A percentile compares a stretch with the other conserved stretches of the same genome.
Evolutionary conservation across 1,140 invertebrate genomes (phyloP).

Genomic region (Eriocheir sinensis): DNA sequence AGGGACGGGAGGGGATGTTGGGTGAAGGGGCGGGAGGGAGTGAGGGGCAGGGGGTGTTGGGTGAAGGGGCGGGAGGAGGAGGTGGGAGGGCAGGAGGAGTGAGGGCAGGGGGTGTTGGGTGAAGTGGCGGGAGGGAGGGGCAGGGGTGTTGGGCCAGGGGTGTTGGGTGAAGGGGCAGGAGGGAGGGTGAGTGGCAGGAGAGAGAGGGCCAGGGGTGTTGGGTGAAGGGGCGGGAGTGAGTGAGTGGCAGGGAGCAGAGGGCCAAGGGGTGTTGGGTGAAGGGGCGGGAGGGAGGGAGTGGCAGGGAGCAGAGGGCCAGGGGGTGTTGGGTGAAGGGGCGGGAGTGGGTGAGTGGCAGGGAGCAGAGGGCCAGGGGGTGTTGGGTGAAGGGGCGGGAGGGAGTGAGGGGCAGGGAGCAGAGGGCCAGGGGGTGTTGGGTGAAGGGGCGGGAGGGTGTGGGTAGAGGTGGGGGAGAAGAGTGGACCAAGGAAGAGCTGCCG

Average conservation of each 20-base stretch:
- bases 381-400: neutral
- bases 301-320: neutral
- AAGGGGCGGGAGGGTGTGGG: neutral
- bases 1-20: too few species aligned
- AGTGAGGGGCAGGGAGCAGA: neutral
- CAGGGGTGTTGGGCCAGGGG: neutral
- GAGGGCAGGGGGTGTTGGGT: neutral
- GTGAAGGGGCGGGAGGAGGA: neutral
- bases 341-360: neutral
- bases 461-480: neutral
- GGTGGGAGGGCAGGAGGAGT: neutral
- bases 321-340: neutral
- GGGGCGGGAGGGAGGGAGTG: neutral
- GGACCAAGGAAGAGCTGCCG: slow-evolving; percentile 2
- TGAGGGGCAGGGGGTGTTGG: neutral
- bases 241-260: neutral
- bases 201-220: neutral
- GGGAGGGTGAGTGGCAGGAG: neutral
- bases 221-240: neutral
- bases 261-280: neutral
- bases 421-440: neutral
- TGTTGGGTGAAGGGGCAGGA: neutral
- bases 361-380: neutral
- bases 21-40: neutral
- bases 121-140: neutral